Evolutionary conservation across 2,113 vertebrate genomes (phyloP), one percentile per base, ranked within the genome.

Genomic region (Ophthalmolycus amberensis): DNA sequence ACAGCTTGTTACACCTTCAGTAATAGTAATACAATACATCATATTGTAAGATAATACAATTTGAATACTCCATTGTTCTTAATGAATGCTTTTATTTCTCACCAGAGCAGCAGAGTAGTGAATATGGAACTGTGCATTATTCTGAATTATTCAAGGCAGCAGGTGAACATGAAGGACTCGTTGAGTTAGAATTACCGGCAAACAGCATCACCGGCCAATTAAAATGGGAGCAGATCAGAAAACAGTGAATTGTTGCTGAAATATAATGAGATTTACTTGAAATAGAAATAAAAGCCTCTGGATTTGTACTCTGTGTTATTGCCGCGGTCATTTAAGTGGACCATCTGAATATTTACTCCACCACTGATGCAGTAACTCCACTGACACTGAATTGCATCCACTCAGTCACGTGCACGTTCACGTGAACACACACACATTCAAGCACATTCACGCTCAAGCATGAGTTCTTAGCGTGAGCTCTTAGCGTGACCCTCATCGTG

Each of bases 301-400:
- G 34, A 63, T 32, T 62, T 59, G 12, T 60, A 22, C 40, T 44
- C 48, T 46, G 42, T 46, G 56, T 14, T 34, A 15, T 66, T 9
- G 3, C 16, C 25, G 1, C 3, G 1, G 22, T 40, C 12, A 42
- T 14, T 63, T 3, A 18, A 40, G 44, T 5, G 10, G 10, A 42
- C 20, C 4, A 58, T 46, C 6, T 38, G 5, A 62, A 56, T 70
- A 65, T 71, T 62, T 56, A 67, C 80, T 77, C 16, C 40, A 14
- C 29, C 25, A 5, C 29, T 63, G 44, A 37, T n/a, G 8, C 50
- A 58, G 11, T 50, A 9, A 59, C 79, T 70, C 18, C 20, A 8
- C 3, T 38, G 6, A 62, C n/a, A n/a, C 27, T 32, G 27, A 42
- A 42, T 40, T 22, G 37, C 71, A 66, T n/a, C 14, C 37, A n/a